These are phyloP conservation scores for Drosophila rubida DNA, from an alignment of 2,888 invertebrate genomes.

Conservation along the genomic window DNA sequence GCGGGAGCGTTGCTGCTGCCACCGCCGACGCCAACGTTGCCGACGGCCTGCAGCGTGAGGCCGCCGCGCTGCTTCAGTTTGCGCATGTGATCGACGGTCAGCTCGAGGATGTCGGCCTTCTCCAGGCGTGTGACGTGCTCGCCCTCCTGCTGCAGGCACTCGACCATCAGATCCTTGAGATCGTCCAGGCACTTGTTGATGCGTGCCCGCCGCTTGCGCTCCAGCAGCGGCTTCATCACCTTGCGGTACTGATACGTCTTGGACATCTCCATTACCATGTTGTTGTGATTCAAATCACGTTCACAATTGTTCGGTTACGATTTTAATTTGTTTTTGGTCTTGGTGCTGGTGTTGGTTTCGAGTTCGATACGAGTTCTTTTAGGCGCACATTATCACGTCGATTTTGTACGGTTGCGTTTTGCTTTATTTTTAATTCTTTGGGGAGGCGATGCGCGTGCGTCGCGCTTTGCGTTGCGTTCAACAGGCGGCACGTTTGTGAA, in stretches of 20 bases:
- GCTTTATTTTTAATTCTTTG: slow-evolving; percentile 36
- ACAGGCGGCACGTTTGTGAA: slow-evolving; percentile 82
- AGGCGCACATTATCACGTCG: slow-evolving; percentile 64
- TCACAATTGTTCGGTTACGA: slow-evolving; percentile 25
- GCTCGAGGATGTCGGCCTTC: slow-evolving; percentile 95
- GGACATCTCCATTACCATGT: slow-evolving; percentile 87
- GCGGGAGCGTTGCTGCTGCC: slow-evolving; percentile 16
- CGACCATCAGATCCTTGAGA: slow-evolving; percentile 94
- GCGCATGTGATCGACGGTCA: slow-evolving; percentile 94
- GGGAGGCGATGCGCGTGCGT: slow-evolving; percentile 58
- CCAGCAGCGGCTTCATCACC: slow-evolving; percentile 97
- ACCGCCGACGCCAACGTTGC: slow-evolving; percentile 6
- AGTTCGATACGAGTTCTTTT: slow-evolving; percentile 29
- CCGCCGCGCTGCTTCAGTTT: slow-evolving; percentile 91
- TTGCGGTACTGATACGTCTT: slow-evolving; percentile 97
- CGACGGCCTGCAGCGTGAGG: slow-evolving; percentile 85
- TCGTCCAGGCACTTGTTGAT: slow-evolving; percentile 96
- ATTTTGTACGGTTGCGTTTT: slow-evolving; percentile 38
- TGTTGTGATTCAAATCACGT: slow-evolving; percentile 52
- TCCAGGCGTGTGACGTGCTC: slow-evolving; percentile 95
- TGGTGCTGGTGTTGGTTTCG: slow-evolving; percentile 10
- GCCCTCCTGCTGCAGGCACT: slow-evolving; percentile 89
- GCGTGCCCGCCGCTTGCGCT: slow-evolving; percentile 93
- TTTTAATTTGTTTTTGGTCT: slow-evolving; percentile 5
- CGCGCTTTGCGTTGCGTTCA: slow-evolving; percentile 71